Evolutionary conservation across 1,140 invertebrate genomes (phyloP), one percentile per base, ranked within the genome.

Genomic region (Bombus superbus): DNA sequence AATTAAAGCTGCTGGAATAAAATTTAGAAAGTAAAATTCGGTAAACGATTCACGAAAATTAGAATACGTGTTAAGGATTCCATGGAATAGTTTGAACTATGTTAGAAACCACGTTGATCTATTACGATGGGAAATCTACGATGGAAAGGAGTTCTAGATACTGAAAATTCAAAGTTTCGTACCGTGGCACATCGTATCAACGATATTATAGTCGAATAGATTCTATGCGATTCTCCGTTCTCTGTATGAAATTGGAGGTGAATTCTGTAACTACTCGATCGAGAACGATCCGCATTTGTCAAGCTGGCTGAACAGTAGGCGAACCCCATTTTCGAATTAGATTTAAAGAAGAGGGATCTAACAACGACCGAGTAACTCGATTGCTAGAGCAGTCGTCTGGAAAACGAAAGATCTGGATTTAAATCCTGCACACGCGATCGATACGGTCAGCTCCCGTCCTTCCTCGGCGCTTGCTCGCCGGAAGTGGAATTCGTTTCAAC

Each of bases 341-440:
- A 73, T 73, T 73, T 73, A 73, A 73, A 44, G 71, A 73, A 32
- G 71, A 47, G 71, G 42, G 71, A 73, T 73, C 42, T 73, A 73
- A 73, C 28, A 13, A 73, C 71, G n/a, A 32, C 5, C 42, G 15
- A 22, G 71, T 73, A 44, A 47, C 71, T 73, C 71, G 71, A 73
- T 47, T 73, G 42, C 71, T 28, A 32, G 40, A 42, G 40, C 69
- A 42, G 42, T 47, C 71, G 71, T 22, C 71, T 73, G 42, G 42
- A 47, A 44, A 73, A 73, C 71, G 71, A 40, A 73, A 44, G 71
- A 73, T 73, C 71, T 32, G 42, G 42, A 47, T 73, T 73, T 32
- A 73, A 73, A 73, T 73, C 42, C 28, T 73, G 28, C 40, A n/a
- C 42, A 15, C 15, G 42, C 71, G 69, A 72, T 72, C 69, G 69